phyloP scores from a whole-genome alignment of 2,797 vertebrate genomes.

The Lophius americanus region DNA sequence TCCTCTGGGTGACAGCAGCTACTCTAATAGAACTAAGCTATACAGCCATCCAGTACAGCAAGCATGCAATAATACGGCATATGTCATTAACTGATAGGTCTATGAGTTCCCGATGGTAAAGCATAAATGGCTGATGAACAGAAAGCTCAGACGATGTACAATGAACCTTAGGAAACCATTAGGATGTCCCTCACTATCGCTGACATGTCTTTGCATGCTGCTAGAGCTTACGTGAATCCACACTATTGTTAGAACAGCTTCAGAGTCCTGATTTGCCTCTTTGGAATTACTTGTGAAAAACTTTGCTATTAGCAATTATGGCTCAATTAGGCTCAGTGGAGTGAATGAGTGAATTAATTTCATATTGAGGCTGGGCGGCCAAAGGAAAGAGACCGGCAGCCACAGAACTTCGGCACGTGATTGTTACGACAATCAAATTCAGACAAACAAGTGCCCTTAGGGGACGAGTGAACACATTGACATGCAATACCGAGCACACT shows the following conservation, averaged over 20 bases:
- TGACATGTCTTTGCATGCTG: neutral
- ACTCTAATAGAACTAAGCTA: neutral
- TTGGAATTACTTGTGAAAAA: conserved; percentile 28
- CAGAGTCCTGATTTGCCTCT: conserved; percentile 11
- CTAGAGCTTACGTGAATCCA: neutral
- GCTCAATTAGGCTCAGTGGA: conserved; percentile 44
- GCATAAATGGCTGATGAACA: conserved; percentile 7
- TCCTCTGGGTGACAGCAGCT: neutral
- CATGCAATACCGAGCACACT: conserved; percentile 42
- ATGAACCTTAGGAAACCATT: neutral
- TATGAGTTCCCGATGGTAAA: neutral
- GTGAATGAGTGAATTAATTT: conserved; percentile 42
- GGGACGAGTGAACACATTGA: conserved; percentile 23
- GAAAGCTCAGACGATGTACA: neutral
- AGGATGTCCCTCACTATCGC: neutral
- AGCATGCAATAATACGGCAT: conserved; percentile 2
- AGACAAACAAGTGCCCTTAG: conserved; percentile 53
- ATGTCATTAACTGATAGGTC: conserved; percentile 1
- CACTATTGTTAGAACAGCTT: conserved; percentile 5
- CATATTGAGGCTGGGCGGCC: conserved; percentile 62
- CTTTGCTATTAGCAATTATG: too few relatives aligned
- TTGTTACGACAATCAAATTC: conserved; percentile 47
- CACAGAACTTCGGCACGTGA: conserved; percentile 39
- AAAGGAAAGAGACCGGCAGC: conserved; percentile 49
- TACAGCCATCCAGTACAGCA: neutral